Evolutionary conservation across 2,888 invertebrate genomes (phyloP).

Genomic region (Sarcophaga variegata): DNA sequence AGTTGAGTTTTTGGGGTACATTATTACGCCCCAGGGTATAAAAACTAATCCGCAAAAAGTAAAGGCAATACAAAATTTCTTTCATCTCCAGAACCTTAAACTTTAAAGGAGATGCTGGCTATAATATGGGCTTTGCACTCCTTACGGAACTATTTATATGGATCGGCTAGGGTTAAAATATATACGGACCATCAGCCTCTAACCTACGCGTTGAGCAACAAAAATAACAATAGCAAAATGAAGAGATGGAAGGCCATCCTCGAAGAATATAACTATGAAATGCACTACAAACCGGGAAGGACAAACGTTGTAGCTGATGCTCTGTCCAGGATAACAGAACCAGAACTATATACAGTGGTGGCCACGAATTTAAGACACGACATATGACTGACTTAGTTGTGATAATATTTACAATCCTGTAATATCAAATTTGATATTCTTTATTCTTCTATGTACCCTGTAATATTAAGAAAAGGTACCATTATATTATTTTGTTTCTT

Average conservation of each 20-base stretch:
- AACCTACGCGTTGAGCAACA: constrained; percentile 19
- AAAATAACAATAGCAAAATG: constrained; percentile 39
- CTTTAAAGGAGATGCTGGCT: constrained; percentile 42
- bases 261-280: constrained; percentile 50
- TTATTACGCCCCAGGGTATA: constrained; percentile 18
- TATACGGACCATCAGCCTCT: constrained; percentile 49
- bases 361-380: no score
- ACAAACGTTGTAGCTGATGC: no score
- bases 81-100: constrained; percentile 45
- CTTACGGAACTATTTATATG: constrained; percentile 50
- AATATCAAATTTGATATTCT: no score
- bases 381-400: no score
- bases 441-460: no score
- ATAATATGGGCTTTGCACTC: constrained; percentile 46
- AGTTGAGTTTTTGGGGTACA: constrained; percentile 30
- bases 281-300: background rate
- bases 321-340: background rate
- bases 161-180: constrained; percentile 31
- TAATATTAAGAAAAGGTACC: no score
- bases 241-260: constrained; percentile 48
- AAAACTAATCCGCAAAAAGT: constrained; percentile 52
- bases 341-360: background rate
- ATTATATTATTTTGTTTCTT: no score
- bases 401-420: no score
- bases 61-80: constrained; percentile 56